These are phyloP conservation scores for Petrolisthes cinctipes DNA, from an alignment of 2,888 invertebrate genomes.

Conservation along the genomic window DNA sequence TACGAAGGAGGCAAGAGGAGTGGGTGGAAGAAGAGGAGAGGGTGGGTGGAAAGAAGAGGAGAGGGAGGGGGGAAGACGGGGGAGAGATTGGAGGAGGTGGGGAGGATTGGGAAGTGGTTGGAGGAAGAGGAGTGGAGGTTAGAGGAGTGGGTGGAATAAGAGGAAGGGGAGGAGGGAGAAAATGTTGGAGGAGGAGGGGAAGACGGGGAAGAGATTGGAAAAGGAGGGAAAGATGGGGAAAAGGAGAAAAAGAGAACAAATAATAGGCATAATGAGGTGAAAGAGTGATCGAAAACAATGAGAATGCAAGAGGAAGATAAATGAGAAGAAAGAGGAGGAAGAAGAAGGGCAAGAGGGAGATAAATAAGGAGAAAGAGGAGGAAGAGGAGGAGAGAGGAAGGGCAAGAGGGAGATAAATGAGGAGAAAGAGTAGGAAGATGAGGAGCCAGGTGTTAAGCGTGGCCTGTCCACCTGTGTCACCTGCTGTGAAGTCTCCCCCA, in stretches of 20 bases:
- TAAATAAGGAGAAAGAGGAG: not conserved
- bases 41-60: not conserved
- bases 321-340: not conserved
- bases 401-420: not conserved
- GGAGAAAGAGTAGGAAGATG: not conserved
- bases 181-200: too few relatives aligned
- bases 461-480: not conserved
- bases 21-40: not conserved
- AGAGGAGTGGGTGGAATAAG: not conserved
- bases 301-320: too few relatives aligned
- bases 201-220: too few relatives aligned
- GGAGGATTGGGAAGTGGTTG: not conserved
- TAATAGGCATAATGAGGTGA: too few relatives aligned
- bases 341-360: too few relatives aligned
- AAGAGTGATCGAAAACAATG: too few relatives aligned
- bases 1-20: not conserved
- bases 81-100: not conserved
- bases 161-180: too few relatives aligned
- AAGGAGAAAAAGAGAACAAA: too few relatives aligned
- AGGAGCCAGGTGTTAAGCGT: not conserved
- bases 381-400: slow-evolving; percentile 13
- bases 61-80: not conserved
- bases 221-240: not conserved
- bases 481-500: slow-evolving; percentile 5
- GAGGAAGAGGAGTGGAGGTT: not conserved